A percentile compares a stretch with the other conserved stretches of the same genome.
Conservation (phyloP, 2,888 invertebrate genomes). For the Sialis lutaria region DNA sequence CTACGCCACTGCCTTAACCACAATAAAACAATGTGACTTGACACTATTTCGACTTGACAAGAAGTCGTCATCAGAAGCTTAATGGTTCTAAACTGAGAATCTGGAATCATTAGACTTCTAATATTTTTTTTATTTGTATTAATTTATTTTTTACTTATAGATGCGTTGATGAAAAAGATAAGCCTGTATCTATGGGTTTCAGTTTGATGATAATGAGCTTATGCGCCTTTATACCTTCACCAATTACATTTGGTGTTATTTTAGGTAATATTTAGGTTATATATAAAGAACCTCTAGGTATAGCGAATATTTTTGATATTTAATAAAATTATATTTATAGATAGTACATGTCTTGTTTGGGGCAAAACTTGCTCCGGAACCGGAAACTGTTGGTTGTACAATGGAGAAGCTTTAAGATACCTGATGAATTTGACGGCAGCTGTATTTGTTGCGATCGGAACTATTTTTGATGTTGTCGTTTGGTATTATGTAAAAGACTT, state of each 20-base stretch:
- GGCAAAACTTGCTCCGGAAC: conserved; percentile 50
- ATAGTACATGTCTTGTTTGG: conserved; percentile 52
- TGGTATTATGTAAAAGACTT: conserved; percentile 52
- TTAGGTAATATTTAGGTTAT: conserved; percentile 29
- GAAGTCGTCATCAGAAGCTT: no score
- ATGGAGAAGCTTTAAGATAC: conserved; percentile 43
- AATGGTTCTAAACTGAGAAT: no score
- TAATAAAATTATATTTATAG: conserved; percentile 19
- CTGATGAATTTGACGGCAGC: conserved; percentile 47
- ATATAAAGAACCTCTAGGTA: no score
- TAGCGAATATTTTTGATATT: background rate
- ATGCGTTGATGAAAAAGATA: conserved; percentile 55
- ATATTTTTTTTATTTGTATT: background rate
- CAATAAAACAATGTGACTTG: background rate
- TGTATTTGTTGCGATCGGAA: conserved; percentile 42
- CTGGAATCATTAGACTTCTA: background rate
- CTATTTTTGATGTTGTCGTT: conserved; percentile 44
- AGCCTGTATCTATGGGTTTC: conserved; percentile 53
- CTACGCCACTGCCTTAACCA: no score
- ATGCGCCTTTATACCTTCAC: conserved; percentile 58
- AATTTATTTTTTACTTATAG: conserved; percentile 19
- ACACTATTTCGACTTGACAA: background rate
- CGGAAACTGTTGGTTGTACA: conserved; percentile 60
- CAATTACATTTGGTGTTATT: conserved; percentile 57
- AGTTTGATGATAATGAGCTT: conserved; percentile 49